A percentile compares a stretch with the other conserved stretches of the same genome.
Conservation (phyloP, 2,888 invertebrate species). For the Aleiodes alternator region DNA sequence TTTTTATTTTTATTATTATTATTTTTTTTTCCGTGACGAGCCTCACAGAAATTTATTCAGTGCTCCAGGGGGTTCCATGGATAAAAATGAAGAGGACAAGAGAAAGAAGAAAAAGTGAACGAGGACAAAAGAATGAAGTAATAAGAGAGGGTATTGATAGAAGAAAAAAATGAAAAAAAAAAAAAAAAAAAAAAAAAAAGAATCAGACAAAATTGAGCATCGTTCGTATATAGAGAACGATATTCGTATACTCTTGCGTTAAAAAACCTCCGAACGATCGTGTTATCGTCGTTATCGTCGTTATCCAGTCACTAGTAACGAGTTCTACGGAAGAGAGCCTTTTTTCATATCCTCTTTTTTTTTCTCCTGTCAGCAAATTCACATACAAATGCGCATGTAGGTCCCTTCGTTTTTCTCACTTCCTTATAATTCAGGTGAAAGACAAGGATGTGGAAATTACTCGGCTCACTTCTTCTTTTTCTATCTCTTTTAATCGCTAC, state of each 20-base stretch:
- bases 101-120: conserved; percentile 18
- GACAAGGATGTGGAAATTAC: conserved; percentile 25
- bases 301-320: conserved; percentile 47
- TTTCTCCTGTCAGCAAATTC: conserved; percentile 30
- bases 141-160: conserved; percentile 18
- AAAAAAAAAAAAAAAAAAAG: conserved; percentile 6
- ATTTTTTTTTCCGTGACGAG: conserved; percentile 8
- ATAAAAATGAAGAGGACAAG: conserved; percentile 23
- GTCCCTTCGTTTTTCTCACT: not conserved
- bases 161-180: not conserved
- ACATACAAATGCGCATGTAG: conserved; percentile 25
- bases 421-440: conserved; percentile 19
- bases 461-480: not conserved
- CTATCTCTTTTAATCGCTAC: conserved; percentile 32
- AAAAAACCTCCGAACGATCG: conserved; percentile 46
- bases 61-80: conserved; percentile 33
- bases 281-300: conserved; percentile 47
- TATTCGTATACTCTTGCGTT: conserved; percentile 45
- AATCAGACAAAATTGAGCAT: conserved; percentile 29
- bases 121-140: conserved; percentile 15
- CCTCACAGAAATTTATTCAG: conserved; percentile 41
- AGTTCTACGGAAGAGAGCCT: conserved; percentile 35
- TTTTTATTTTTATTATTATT: conserved; percentile 3
- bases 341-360: conserved; percentile 24
- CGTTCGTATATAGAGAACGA: conserved; percentile 28